These are phyloP conservation scores for Tethya wilhelma DNA, from an alignment of 37 sponge, comb jelly and placozoan species.

Conservation along the genomic window DNA sequence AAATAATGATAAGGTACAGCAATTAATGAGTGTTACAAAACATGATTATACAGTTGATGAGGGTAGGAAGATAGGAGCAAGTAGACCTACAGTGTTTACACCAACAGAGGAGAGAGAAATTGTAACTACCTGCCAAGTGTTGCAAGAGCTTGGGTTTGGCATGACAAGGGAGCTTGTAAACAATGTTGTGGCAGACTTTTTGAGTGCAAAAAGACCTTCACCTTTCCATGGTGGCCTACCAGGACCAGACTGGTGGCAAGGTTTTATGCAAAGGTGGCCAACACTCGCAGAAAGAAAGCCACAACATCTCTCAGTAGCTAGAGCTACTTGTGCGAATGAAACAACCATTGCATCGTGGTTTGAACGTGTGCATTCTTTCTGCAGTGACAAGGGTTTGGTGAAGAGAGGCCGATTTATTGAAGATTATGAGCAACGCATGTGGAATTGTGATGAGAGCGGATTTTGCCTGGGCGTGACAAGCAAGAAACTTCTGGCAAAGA, in stretches of 20 bases:
- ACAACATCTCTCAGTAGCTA: constrained; percentile 12
- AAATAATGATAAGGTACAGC: neutral
- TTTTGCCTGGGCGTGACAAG: constrained; percentile 38
- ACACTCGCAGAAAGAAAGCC: constrained; percentile 19
- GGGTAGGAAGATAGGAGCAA: constrained; percentile 21
- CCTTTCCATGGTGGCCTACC: constrained; percentile 35
- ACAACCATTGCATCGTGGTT: constrained; percentile 12
- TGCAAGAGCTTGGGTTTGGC: constrained; percentile 48
- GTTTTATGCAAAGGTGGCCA: constrained; percentile 33
- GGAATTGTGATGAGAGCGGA: constrained; percentile 53
- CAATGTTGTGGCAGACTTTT: constrained; percentile 10
- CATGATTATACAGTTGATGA: too few relatives aligned
- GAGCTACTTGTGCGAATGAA: constrained; percentile 18
- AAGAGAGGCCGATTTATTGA: constrained; percentile 3
- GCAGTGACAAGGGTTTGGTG: neutral
- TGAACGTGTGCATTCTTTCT: neutral
- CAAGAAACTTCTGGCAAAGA: constrained; percentile 18
- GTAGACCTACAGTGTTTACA: constrained; percentile 29
- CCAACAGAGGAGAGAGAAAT: constrained; percentile 30
- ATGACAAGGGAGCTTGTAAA: constrained; percentile 32
- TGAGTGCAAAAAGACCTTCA: neutral
- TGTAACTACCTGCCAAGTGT: constrained; percentile 27
- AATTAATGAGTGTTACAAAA: too few relatives aligned
- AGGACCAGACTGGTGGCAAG: constrained; percentile 35
- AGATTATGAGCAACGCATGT: constrained; percentile 10